Conservation (phyloP, 2,888 invertebrate species). For the Phyto melanocephala region DNA sequence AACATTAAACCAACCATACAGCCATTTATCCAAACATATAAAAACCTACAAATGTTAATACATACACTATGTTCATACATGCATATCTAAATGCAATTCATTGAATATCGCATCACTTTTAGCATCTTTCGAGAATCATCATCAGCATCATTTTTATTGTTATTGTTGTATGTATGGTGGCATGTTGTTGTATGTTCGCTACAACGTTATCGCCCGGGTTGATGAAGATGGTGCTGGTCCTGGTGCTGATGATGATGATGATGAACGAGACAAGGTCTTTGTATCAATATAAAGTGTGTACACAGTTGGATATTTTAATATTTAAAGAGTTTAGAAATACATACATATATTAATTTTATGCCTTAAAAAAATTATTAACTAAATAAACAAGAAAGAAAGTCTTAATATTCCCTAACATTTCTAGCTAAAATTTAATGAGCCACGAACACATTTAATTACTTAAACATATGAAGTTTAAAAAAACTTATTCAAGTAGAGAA, state of each 20-base stretch:
- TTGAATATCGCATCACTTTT: slow-evolving; percentile 60
- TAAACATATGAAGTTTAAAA: neutral
- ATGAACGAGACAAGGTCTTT: slow-evolving; percentile 55
- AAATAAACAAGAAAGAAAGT: slow-evolving; percentile 14
- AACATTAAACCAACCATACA: neutral
- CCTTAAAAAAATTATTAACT: no score
- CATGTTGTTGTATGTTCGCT: slow-evolving; percentile 30
- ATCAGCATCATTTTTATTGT: slow-evolving; percentile 31
- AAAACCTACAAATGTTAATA: slow-evolving; percentile 5
- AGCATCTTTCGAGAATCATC: slow-evolving; percentile 41
- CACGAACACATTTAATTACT: slow-evolving; percentile 2
- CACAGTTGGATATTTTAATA: slow-evolving; percentile 58
- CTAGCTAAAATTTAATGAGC: slow-evolving; percentile 12
- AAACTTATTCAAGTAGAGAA: no score
- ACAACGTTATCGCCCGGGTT: slow-evolving; percentile 2
- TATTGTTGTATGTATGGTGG: slow-evolving; percentile 28
- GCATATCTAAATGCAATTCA: slow-evolving; percentile 63
- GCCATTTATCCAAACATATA: neutral
- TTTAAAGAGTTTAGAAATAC: slow-evolving; percentile 27
- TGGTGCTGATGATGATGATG: slow-evolving; percentile 32
- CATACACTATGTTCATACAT: slow-evolving; percentile 11
- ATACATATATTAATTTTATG: neutral
- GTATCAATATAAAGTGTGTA: slow-evolving; percentile 37
- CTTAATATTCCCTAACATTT: neutral
- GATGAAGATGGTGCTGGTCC: slow-evolving; percentile 25